Base-by-base conservation (phyloP, 2,113 vertebrate species). In the Neoarius graeffei region DNA sequence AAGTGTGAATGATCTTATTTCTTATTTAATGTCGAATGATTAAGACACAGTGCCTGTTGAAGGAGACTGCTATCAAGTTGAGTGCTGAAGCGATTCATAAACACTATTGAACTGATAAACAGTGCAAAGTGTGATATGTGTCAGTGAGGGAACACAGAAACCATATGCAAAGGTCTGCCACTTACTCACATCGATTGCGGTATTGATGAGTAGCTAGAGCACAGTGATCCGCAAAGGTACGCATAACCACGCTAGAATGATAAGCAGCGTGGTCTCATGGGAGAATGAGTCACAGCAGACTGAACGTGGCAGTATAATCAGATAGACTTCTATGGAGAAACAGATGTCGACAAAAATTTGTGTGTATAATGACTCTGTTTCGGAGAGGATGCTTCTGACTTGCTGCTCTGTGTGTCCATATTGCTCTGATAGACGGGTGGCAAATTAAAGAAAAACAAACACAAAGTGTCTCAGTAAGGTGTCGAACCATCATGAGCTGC, bases 261-360 rank as follows among this genome's bases (percentile, higher is more conserved):
- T 91, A 89, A 91, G 87, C 89, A 88, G 76, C 83, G 25, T 19
- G 66, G 83, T 86, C 86, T 89, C 83, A 50, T n/a, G 83, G 76
- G 80, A 85, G 85, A 66, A 81, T 73, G 84, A 86, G 86, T 89
- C 80, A 89, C 84, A 83, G 86, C 89, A 91, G 87, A 88, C 77
- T 74, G 62, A 88, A 89, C 48, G 81, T 88, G 84, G 87, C 85
- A 83, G 87, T 90, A 88, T 89, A 90, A 85, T 88, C 85, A 87
- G 87, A 85, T 69, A 88, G 60, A 54, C 74, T 88, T 83, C 81
- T 59, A 54, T 60, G 50, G 73, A 50, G 74, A 76, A 77, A 67
- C 87, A 89, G 60, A 83, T 86, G 35, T 85, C 81, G 81, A 84
- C 81, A 82, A 88, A 87, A 66, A 85, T 79, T 57, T 56, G 85